Evolutionary conservation across 92 coral and sea anemone genomes (phyloP).

Genomic region (Palythoa caribaeorum): DNA sequence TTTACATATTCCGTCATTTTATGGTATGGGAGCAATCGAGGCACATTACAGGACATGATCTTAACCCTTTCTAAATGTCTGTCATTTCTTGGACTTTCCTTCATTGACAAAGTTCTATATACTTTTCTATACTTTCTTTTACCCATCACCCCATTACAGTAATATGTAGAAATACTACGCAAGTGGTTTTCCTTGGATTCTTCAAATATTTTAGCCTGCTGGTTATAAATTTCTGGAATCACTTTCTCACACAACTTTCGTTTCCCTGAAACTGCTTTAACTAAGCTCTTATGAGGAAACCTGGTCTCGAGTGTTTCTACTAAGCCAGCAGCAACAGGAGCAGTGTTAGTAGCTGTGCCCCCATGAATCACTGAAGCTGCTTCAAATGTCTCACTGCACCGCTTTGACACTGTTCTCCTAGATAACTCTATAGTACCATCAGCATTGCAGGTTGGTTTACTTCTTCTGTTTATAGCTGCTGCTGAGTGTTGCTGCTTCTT

Average conservation of each 20-base stretch:
- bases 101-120: conserved; percentile 62
- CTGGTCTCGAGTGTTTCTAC: conserved; percentile 69
- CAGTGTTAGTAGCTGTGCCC: conserved; percentile 62
- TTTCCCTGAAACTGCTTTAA: conserved; percentile 67
- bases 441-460: conserved; percentile 64
- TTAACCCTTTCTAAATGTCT: conserved; percentile 62
- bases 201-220: conserved; percentile 68
- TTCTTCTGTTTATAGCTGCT: conserved; percentile 59
- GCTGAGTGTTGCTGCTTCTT: conserved; percentile 62
- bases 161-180: conserved; percentile 71
- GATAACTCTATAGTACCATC: conserved; percentile 59
- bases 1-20: conserved; percentile 78
- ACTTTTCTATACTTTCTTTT: conserved; percentile 75
- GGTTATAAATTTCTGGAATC: conserved; percentile 74
- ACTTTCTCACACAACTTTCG: conserved; percentile 72
- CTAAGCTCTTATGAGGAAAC: conserved; percentile 60
- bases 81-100: conserved; percentile 44
- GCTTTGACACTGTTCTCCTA: conserved; percentile 70
- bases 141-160: conserved; percentile 74
- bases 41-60: conserved; percentile 82
- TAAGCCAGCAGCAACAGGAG: conserved; percentile 74
- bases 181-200: conserved; percentile 66
- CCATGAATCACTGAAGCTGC: conserved; percentile 79
- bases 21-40: conserved; percentile 74
- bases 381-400: conserved; percentile 78